phyloP scores from a whole-genome alignment of 2,888 invertebrate species.

The Agrochola lota region DNA sequence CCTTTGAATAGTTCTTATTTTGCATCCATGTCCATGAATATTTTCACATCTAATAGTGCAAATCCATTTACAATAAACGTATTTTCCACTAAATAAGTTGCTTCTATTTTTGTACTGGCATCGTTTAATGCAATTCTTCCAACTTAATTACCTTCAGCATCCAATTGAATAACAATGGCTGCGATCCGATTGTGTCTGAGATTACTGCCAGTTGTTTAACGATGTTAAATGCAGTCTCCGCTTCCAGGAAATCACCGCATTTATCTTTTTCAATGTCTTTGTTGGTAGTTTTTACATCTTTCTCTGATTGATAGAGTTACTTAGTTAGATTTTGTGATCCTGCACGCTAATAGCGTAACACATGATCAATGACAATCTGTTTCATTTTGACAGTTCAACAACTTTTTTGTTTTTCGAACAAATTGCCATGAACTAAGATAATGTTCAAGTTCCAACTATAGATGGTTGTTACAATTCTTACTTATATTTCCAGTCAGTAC shows the following conservation, averaged over 20 bases:
- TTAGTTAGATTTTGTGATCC: background rate
- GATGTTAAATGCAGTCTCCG: constrained; percentile 45
- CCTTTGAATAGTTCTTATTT: background rate
- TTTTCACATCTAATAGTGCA: too few relatives aligned
- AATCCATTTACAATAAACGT: background rate
- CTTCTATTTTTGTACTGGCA: constrained; percentile 31
- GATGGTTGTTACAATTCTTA: too few relatives aligned
- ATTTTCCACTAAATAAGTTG: constrained; percentile 6
- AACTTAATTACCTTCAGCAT: constrained; percentile 35
- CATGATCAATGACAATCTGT: too few relatives aligned
- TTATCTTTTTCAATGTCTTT: constrained; percentile 43
- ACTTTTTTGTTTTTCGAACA: too few relatives aligned
- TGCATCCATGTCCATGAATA: background rate
- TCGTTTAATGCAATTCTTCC: constrained; percentile 19
- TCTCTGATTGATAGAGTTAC: background rate
- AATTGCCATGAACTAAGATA: too few relatives aligned
- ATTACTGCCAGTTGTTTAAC: constrained; percentile 31
- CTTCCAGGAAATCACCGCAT: constrained; percentile 35
- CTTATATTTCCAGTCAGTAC: too few relatives aligned
- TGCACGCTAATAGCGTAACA: too few relatives aligned
- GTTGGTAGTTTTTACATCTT: constrained; percentile 1
- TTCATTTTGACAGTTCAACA: too few relatives aligned
- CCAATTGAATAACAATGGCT: constrained; percentile 50
- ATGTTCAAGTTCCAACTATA: too few relatives aligned
- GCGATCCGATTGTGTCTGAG: constrained; percentile 36